Conservation (phyloP, 2,888 invertebrate genomes). For the Caenorhabditis japonica region DNA sequence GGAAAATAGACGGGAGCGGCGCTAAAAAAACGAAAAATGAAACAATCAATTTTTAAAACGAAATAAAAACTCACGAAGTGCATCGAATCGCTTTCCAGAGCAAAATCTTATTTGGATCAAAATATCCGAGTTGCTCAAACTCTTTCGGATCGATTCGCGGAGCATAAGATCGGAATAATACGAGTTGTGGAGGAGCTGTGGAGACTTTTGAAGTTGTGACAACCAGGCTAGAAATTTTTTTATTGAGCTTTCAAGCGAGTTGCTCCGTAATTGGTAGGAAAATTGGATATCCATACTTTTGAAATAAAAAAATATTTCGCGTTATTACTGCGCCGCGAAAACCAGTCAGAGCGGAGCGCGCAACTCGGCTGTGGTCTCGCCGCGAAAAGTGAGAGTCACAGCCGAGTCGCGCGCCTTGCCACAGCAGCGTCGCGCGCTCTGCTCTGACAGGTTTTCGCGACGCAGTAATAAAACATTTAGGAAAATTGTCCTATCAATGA, state of each 20-base stretch:
- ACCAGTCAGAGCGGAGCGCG: too few species aligned
- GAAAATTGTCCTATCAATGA: too few species aligned
- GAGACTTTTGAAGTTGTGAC: conserved; percentile 52
- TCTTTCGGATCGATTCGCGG: conserved; percentile 46
- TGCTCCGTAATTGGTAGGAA: too few species aligned
- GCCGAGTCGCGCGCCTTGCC: too few species aligned
- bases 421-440: too few species aligned
- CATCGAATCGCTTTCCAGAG: conserved; percentile 59
- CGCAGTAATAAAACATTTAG: too few species aligned
- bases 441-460: too few species aligned
- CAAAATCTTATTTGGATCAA: conserved; percentile 52
- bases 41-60: background rate
- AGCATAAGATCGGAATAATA: conserved; percentile 59
- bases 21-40: conserved; percentile 12
- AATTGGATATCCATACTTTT: background rate
- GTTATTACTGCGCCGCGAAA: too few species aligned
- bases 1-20: conserved; percentile 60
- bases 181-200: conserved; percentile 49
- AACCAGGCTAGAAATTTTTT: conserved; percentile 43
- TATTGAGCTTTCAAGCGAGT: too few species aligned
- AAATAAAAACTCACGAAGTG: conserved; percentile 43
- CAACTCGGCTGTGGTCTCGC: too few species aligned
- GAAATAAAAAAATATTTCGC: too few species aligned
- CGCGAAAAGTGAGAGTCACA: too few species aligned
- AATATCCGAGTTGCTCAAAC: conserved; percentile 56